These are phyloP conservation scores for Alligator mississippiensis DNA, from an alignment of 2,113 vertebrate genomes.

Conservation along the genomic window DNA sequence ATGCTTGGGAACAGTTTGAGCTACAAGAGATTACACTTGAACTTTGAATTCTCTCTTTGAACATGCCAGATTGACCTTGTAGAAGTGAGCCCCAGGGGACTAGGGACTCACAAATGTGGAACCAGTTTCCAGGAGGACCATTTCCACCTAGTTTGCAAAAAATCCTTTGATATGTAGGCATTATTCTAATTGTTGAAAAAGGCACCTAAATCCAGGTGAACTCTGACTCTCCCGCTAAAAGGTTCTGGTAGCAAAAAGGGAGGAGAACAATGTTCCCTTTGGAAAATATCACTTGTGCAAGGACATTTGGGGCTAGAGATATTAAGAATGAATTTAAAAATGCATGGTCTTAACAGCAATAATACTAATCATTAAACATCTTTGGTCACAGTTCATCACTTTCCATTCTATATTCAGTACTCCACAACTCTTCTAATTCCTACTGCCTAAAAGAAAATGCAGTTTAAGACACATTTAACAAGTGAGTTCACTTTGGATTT, in stretches of 20 bases:
- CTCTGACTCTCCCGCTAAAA: not conserved
- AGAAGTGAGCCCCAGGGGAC: not conserved
- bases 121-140: not conserved
- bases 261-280: not conserved
- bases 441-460: conserved; percentile 8
- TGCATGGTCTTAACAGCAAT: not conserved
- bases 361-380: not conserved
- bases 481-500: not conserved
- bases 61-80: not conserved
- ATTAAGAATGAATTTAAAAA: not conserved
- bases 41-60: not conserved
- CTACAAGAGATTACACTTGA: not conserved
- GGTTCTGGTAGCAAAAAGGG: not conserved
- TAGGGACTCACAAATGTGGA: not conserved
- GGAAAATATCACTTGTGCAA: not conserved
- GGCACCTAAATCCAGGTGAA: not conserved
- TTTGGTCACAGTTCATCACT: not conserved
- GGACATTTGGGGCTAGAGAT: not conserved
- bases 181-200: not conserved
- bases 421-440: not conserved
- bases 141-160: not conserved
- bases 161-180: not conserved
- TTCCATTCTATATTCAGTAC: not conserved
- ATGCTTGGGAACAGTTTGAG: not conserved
- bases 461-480: not conserved